Percentiles rank a stretch among this genome's conserved stretches.
Conservation (phyloP, 2,888 invertebrate species). For the Adela reaumurella region DNA sequence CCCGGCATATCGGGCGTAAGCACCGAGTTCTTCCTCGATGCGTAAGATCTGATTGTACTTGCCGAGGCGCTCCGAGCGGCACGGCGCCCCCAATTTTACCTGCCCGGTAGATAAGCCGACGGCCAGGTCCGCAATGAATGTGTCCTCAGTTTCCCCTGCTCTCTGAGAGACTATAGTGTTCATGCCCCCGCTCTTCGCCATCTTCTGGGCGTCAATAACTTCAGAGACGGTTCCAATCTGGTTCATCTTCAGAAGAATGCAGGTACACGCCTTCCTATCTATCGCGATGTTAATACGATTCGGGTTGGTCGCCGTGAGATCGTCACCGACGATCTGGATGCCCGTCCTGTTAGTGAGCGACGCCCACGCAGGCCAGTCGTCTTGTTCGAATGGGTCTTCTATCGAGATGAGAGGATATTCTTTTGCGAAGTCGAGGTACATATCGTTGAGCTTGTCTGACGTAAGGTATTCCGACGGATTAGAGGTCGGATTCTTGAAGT, state of each 20-base stretch:
- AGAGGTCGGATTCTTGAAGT: conserved; percentile 94
- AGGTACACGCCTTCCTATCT: conserved; percentile 97
- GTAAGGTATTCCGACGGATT: conserved; percentile 78
- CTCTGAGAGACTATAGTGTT: conserved; percentile 99
- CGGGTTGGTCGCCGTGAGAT: conserved; percentile 87
- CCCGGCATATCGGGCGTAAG: conserved; percentile 89
- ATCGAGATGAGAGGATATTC: conserved; percentile 95
- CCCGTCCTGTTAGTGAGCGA: conserved; percentile 69
- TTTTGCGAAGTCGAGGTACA: conserved; percentile 88
- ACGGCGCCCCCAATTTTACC: conserved; percentile 99
- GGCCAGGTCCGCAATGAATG: conserved; percentile 97
- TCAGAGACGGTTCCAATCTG: conserved; percentile 99
- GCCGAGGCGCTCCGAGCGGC: conserved; percentile 95
- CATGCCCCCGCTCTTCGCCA: conserved; percentile 90
- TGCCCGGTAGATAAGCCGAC: conserved; percentile 98
- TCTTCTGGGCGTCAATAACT: conserved; percentile 88
- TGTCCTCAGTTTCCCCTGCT: conserved; percentile 99
- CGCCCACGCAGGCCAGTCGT: conserved; percentile 96
- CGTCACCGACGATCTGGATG: conserved; percentile 93
- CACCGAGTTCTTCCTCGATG: conserved; percentile 96
- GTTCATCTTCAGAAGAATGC: conserved; percentile 94
- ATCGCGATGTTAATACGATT: conserved; percentile 91
- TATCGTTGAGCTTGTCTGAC: conserved; percentile 76
- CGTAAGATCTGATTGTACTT: conserved; percentile 99
- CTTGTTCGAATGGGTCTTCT: conserved; percentile 99